These are phyloP conservation scores for Neoaliturus tenellus DNA, from an alignment of 2,888 invertebrate species.

Conservation along the genomic window DNA sequence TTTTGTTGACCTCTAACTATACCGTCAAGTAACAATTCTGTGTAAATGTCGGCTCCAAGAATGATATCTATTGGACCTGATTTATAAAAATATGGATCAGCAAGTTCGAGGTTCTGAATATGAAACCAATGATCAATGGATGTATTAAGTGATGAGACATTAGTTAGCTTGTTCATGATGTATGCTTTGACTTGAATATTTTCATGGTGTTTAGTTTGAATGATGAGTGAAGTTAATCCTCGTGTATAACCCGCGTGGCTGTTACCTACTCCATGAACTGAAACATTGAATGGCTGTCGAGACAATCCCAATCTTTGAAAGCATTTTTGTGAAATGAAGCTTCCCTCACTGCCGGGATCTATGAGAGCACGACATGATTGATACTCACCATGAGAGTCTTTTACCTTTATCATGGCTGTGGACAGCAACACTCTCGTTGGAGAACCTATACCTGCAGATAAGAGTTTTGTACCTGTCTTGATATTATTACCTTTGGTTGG, in stretches of 20 bases:
- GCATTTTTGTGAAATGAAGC: conserved; percentile 2
- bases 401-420: not conserved
- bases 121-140: conserved; percentile 24
- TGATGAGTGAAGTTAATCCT: conserved; percentile 10
- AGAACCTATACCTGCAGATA: not conserved
- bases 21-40: not conserved
- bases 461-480: not conserved
- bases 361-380: not conserved
- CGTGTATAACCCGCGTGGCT: conserved; percentile 9
- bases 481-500: not conserved
- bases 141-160: not conserved
- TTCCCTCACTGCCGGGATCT: conserved; percentile 17
- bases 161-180: conserved; percentile 9
- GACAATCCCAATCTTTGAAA: not conserved
- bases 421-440: not conserved
- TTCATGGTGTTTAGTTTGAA: conserved; percentile 9
- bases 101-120: conserved; percentile 6
- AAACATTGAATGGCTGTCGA: not conserved
- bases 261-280: conserved; percentile 14
- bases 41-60: conserved; percentile 6
- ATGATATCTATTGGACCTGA: conserved; percentile 21
- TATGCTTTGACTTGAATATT: conserved; percentile 22
- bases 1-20: conserved; percentile 12
- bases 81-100: conserved; percentile 32
- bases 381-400: not conserved